These are phyloP conservation scores for Dicranocentrus wangi DNA, from an alignment of 2,888 invertebrate species.

Conservation along the genomic window DNA sequence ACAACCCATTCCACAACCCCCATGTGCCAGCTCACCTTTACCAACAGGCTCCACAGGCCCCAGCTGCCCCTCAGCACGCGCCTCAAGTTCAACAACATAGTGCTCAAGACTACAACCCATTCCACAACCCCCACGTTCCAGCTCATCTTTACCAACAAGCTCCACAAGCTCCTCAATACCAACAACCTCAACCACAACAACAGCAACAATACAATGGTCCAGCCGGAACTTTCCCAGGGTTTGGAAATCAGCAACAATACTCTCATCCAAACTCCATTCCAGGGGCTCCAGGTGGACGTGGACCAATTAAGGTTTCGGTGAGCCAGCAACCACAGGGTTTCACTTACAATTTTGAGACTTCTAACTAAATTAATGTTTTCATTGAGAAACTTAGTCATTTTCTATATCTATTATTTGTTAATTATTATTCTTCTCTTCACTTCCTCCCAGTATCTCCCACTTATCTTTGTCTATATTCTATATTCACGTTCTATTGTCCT, in stretches of 20 bases:
- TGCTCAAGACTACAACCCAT: slow-evolving; percentile 25
- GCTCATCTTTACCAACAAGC: slow-evolving; percentile 61
- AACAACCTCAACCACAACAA: slow-evolving; percentile 23
- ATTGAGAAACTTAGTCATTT: slow-evolving; percentile 48
- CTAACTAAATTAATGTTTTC: slow-evolving; percentile 26
- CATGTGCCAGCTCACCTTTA: slow-evolving; percentile 42
- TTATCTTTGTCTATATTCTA: background rate
- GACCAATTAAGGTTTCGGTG: slow-evolving; percentile 59
- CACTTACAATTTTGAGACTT: slow-evolving; percentile 57
- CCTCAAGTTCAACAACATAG: slow-evolving; percentile 7
- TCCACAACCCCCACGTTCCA: slow-evolving; percentile 57
- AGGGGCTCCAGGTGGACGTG: slow-evolving; percentile 35
- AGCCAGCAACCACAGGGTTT: slow-evolving; percentile 66
- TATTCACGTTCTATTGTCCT: background rate
- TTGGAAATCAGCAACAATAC: background rate
- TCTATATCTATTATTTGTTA: too few species aligned
- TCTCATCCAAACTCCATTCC: slow-evolving; percentile 37
- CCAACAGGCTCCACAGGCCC: slow-evolving; percentile 51
- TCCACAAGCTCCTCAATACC: slow-evolving; percentile 21
- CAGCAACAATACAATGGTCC: background rate
- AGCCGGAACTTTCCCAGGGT: slow-evolving; percentile 30
- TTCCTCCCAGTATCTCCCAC: slow-evolving; percentile 7
- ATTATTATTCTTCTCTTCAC: slow-evolving; percentile 15
- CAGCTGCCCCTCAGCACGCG: background rate
- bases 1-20: slow-evolving; percentile 51